These are phyloP conservation scores for Chrosomus eos DNA, from an alignment of 2,797 vertebrate species.

Conservation along the genomic window DNA sequence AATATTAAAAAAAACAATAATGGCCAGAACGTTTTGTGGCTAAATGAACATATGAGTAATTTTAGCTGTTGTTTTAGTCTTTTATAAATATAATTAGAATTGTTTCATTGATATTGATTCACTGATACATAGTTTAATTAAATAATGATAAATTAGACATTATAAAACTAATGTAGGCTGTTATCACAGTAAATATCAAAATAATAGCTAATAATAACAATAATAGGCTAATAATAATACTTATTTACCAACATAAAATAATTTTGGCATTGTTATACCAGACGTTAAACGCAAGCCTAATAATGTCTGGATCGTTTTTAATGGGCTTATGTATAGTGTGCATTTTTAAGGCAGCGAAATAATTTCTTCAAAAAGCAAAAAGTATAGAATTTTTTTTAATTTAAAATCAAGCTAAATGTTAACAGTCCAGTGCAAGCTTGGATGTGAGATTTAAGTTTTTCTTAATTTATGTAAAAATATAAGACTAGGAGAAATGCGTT, in stretches of 20 bases:
- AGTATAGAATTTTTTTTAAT: too few relatives aligned
- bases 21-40: neutral
- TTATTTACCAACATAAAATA: neutral
- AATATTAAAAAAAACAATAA: neutral
- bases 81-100: neutral
- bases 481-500: neutral
- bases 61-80: neutral
- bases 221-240: neutral
- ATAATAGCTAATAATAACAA: neutral
- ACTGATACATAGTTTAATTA: neutral
- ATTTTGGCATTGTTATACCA: neutral
- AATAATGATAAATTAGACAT: neutral
- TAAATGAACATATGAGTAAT: neutral
- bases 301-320: neutral
- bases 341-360: neutral
- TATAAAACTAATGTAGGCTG: neutral
- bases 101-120: neutral
- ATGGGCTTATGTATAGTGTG: neutral
- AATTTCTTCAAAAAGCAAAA: neutral
- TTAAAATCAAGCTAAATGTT: too few relatives aligned
- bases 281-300: neutral
- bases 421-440: conserved; percentile 67
- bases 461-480: conserved; percentile 69
- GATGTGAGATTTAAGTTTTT: conserved; percentile 80
- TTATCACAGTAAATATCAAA: neutral